Base-by-base conservation (phyloP, 2,113 vertebrate genomes). In the Nerophis lumbriciformis region DNA sequence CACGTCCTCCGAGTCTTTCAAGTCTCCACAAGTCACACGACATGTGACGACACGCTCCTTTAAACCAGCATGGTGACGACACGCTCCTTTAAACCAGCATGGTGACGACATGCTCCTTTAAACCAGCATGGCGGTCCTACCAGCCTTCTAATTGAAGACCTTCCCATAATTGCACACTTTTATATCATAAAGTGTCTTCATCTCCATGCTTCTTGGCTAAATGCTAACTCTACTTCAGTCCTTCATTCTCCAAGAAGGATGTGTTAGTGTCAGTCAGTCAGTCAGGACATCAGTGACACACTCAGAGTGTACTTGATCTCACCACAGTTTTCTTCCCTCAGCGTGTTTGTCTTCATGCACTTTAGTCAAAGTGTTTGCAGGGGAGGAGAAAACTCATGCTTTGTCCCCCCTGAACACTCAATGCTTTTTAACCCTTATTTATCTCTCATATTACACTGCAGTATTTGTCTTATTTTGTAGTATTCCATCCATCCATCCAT, bases 11-110 rank as follows among this genome's bases (percentile, higher is more conserved):
- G 48, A 55, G 47, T 67, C 16, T 58, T 56, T 79, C 67, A 48
- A 65, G 35, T 73, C 28, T 28, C 14, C 59, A 62, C 35, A 65
- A 65, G 73, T 44, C 37, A 63, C 53, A 45, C 42, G 73, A 66
- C 59, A 39, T 42, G 38, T 57, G 49, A 56, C 7, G 16, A 35
- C 36, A 54, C 11, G 14, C 4, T 19, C 72, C 11, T 19, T 39
- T 35, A 28, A 19, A 19, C 19, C 19, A 19, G 19, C 19, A 19
- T 19, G 19, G 38, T 57, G 49, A 56, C 7, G 21, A 35, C 36
- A 54, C 11, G 14, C 4, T 19, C 72, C 11, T 19, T 39, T 19
- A 19, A 1, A 19, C 19, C 19, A 19, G 19, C 19, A 19, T 19
- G 19, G 38, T 57, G 49, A 56, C 7, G 21, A 35, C 36, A 54